These are phyloP conservation scores for Tinea pellionella DNA, from an alignment of 2,888 invertebrate species.

Conservation along the genomic window DNA sequence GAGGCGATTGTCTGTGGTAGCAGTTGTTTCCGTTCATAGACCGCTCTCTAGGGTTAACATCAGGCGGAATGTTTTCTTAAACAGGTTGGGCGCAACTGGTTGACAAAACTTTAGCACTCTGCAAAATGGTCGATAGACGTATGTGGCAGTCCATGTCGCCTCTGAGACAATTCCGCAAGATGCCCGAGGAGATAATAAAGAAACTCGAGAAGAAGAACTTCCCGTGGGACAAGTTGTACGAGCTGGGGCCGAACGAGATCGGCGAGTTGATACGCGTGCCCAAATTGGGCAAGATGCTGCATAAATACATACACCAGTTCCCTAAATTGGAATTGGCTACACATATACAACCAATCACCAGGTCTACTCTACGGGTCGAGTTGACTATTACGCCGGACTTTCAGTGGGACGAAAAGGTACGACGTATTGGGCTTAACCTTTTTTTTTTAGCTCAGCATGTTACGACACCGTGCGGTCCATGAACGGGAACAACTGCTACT, in stretches of 20 bases:
- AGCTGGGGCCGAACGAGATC: conserved; percentile 96
- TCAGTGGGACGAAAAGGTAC: conserved; percentile 97
- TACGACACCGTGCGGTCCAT: too few relatives aligned
- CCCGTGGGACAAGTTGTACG: conserved; percentile 94
- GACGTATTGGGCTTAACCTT: too few relatives aligned
- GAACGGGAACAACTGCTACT: too few relatives aligned
- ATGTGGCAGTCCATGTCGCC: conserved; percentile 99
- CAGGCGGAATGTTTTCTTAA: too few relatives aligned
- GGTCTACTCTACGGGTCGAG: conserved; percentile 93
- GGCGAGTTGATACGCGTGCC: conserved; percentile 91
- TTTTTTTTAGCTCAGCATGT: too few relatives aligned
- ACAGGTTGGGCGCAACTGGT: conserved; percentile 96
- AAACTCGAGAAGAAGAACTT: conserved; percentile 98
- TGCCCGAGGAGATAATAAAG: conserved; percentile 94
- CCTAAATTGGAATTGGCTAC: conserved; percentile 96
- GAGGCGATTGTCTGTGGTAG: too few relatives aligned
- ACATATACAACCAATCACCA: conserved; percentile 97
- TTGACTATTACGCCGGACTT: conserved; percentile 98
- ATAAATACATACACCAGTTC: conserved; percentile 96
- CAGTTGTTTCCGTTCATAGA: too few relatives aligned
- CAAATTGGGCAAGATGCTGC: conserved; percentile 94
- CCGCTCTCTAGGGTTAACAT: too few relatives aligned
- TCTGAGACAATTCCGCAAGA: conserved; percentile 94
- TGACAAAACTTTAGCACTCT: conserved; percentile 93
- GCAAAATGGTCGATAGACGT: conserved; percentile 98